A percentile compares a stretch with the other conserved stretches of the same genome.
Evolutionary conservation across 2,797 vertebrate species (phyloP).

Genomic region (Antrozous pallidus): DNA sequence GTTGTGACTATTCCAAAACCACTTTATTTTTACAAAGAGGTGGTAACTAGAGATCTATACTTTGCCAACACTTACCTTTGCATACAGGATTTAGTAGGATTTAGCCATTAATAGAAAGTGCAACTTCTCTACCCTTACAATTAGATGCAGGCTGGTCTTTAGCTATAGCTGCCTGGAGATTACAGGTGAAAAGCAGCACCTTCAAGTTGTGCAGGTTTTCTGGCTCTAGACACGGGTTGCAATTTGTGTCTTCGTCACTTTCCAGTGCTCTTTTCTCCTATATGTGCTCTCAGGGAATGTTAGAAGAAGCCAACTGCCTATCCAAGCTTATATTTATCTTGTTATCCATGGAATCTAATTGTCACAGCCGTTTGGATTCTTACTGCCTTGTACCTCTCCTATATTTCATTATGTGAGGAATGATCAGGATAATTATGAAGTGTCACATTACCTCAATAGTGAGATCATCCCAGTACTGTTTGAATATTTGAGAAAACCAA

Average conservation of each 20-base stretch:
- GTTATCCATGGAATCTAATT: background rate
- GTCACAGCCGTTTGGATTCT: conserved; percentile 23
- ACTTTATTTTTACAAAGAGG: background rate
- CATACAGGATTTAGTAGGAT: background rate
- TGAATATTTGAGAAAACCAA: background rate
- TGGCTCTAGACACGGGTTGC: background rate
- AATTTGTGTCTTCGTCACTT: background rate
- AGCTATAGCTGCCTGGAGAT: background rate
- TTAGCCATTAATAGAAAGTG: background rate
- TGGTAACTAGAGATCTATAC: background rate
- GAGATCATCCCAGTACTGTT: background rate
- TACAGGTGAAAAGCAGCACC: background rate
- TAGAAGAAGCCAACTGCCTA: background rate
- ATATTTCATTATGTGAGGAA: background rate
- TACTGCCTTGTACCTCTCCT: background rate
- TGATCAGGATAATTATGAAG: background rate
- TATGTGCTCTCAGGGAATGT: background rate
- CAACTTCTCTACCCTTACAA: background rate
- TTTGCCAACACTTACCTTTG: background rate
- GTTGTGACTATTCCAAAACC: background rate
- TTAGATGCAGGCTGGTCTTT: background rate
- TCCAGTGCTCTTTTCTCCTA: background rate
- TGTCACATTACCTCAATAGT: background rate
- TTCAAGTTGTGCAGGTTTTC: background rate
- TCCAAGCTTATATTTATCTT: conserved; percentile 13